These are phyloP conservation scores for Helostoma temminkii DNA, from an alignment of 2,797 vertebrate genomes.

Conservation along the genomic window DNA sequence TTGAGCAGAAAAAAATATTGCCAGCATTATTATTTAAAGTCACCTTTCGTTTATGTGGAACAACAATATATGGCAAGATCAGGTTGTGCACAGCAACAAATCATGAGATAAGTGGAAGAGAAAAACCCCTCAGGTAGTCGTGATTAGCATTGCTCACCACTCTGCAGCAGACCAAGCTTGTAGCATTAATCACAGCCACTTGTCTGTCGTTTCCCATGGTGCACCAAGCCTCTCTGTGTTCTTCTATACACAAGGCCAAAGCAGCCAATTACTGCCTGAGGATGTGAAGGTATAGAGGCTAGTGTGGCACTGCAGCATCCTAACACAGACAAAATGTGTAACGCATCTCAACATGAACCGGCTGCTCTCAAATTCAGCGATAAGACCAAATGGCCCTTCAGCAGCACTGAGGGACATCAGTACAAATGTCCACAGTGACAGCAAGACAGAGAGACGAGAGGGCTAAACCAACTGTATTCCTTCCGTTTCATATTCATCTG, in stretches of 20 bases:
- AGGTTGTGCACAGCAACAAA: neutral
- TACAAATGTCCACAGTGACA: constrained; percentile 27
- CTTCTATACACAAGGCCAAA: constrained; percentile 43
- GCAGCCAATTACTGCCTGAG: constrained; percentile 63
- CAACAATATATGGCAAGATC: constrained; percentile 1
- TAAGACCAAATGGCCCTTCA: constrained; percentile 65
- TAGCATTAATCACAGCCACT: constrained; percentile 36
- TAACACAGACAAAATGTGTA: constrained; percentile 17
- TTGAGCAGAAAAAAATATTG: neutral
- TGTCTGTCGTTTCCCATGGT: constrained; percentile 28
- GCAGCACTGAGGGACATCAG: constrained; percentile 27
- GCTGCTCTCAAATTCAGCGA: constrained; percentile 37
- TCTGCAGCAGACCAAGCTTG: constrained; percentile 18
- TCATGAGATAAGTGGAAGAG: constrained; percentile 1
- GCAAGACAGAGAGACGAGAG: neutral
- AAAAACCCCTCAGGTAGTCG: constrained; percentile 21
- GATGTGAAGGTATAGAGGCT: constrained; percentile 43
- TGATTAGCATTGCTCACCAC: constrained; percentile 3
- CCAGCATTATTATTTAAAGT: neutral
- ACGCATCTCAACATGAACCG: constrained; percentile 15
- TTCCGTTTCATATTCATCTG: constrained; percentile 39
- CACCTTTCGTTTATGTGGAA: neutral
- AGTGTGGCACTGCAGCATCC: constrained; percentile 21
- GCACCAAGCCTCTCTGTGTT: constrained; percentile 34
- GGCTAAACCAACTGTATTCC: constrained; percentile 19